phyloP scores from a whole-genome alignment of 2,113 vertebrate genomes.

The Amphiprion ocellaris region DNA sequence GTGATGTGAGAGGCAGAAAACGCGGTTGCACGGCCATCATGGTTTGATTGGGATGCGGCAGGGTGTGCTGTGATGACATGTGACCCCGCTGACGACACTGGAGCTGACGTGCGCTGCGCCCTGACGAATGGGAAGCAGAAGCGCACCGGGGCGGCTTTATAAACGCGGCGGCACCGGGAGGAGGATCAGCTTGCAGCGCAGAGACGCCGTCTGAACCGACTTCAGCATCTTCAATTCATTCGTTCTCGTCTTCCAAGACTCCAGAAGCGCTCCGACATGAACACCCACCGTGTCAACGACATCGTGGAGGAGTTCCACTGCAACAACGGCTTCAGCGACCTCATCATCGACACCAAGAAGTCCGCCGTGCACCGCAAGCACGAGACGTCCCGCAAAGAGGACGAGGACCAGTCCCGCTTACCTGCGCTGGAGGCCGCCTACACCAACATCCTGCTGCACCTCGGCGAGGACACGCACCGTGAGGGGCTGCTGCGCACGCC shows the following conservation, averaged over 20 bases:
- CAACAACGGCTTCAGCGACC: constrained; percentile 65
- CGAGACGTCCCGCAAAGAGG: constrained; percentile 76
- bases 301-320: constrained; percentile 55
- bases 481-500: constrained; percentile 87
- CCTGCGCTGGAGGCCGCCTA: constrained; percentile 83
- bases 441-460: constrained; percentile 82
- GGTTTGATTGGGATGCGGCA: too few relatives aligned
- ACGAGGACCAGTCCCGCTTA: constrained; percentile 66
- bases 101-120: constrained; percentile 39
- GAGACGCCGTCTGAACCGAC: neutral
- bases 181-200: neutral
- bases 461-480: constrained; percentile 86
- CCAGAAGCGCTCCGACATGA: constrained; percentile 49
- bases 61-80: too few relatives aligned
- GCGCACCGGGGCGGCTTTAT: constrained; percentile 49
- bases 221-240: neutral
- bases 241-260: neutral
- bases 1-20: neutral
- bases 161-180: constrained; percentile 20
- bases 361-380: constrained; percentile 54
- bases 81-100: constrained; percentile 21
- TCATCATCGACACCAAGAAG: constrained; percentile 72
- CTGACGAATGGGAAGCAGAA: constrained; percentile 23
- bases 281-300: constrained; percentile 61
- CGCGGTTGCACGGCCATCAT: neutral